phyloP scores from a whole-genome alignment of 2,888 invertebrate species.

The Apamea crenata region DNA sequence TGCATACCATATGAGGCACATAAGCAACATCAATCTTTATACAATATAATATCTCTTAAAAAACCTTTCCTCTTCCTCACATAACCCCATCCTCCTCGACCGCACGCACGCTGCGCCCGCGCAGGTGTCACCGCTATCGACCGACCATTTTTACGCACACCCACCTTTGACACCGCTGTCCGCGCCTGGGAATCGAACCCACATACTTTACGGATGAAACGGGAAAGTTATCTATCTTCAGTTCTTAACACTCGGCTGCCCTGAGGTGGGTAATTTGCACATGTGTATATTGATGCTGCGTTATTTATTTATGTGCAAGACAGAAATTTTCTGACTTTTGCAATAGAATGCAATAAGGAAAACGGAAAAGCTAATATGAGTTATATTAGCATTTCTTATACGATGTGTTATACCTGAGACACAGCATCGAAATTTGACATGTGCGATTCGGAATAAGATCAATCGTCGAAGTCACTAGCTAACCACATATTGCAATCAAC shows the following conservation, averaged over 20 bases:
- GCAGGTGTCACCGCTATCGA: slow-evolving; percentile 70
- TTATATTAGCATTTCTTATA: not conserved
- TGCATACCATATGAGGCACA: not conserved
- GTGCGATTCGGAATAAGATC: no score
- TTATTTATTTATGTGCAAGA: not conserved
- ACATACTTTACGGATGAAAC: slow-evolving; percentile 52
- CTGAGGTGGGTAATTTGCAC: slow-evolving; percentile 27
- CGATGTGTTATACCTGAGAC: no score
- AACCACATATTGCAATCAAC: no score
- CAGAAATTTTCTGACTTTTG: not conserved
- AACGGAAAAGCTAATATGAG: no score
- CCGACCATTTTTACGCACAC: slow-evolving; percentile 73
- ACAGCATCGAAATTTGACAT: no score
- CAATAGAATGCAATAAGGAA: not conserved
- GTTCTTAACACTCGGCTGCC: slow-evolving; percentile 7
- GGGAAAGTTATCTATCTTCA: slow-evolving; percentile 49
- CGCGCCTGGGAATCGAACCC: slow-evolving; percentile 64
- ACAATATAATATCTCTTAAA: not conserved
- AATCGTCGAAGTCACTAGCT: no score
- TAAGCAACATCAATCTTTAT: not conserved
- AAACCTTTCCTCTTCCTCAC: slow-evolving; percentile 18
- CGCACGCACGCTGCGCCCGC: slow-evolving; percentile 64
- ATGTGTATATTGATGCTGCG: not conserved
- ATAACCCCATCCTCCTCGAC: slow-evolving; percentile 60
- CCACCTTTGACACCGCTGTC: slow-evolving; percentile 71